Base-by-base conservation (phyloP, 2,888 invertebrate genomes). In the Hoplodrina blanda region DNA sequence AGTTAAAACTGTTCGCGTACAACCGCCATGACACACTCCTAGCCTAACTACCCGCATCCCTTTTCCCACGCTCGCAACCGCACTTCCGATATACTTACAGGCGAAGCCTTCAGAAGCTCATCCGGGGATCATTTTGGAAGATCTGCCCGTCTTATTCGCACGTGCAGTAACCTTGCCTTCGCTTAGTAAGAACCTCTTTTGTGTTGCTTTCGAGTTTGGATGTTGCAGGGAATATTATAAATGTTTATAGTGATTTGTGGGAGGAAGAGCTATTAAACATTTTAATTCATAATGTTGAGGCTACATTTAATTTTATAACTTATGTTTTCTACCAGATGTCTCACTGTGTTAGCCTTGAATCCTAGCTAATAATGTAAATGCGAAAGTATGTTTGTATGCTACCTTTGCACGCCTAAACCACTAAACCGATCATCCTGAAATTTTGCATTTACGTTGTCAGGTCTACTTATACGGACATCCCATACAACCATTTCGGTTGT, bases 121-220 rank as follows among this genome's bases (percentile, higher is more conserved):
- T 74, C 68, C 69, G 65, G 67, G 74, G 75, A 78, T 83, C 73
- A 80, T 81, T n/a, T 80, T 78, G 67, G 74, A 73, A 61, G 59
- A 68, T 57, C 63, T 59, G 25, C 49, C 53, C 25, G 41, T 59
- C 30, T 61, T 56, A 56, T 64, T 69, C 69, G 55, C 66, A 49
- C 7, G 44, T 46, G 19, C 37, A 20, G 13, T 19, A 76, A 17
- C 25, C 30, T 13, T 54, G 25, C 19, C 1, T 25, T 50, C 20
- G 17, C 55, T 41, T 41, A 52, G 52, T 59, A 41, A 62, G 55
- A 49, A 41, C 44, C n/a, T 0, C 0, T 69, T 61, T 56, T 50
- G 25, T 41, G 19, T 17, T 75, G 4, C n/a, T n/a, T 0, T 17
- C 1, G 4, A 33, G 13, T 41, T 41, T 50, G 1, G 30, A 7